Evolutionary conservation across 2,797 vertebrate genomes (phyloP), one percentile per base, ranked within the genome.

Genomic region (Centroberyx gerrardi): DNA sequence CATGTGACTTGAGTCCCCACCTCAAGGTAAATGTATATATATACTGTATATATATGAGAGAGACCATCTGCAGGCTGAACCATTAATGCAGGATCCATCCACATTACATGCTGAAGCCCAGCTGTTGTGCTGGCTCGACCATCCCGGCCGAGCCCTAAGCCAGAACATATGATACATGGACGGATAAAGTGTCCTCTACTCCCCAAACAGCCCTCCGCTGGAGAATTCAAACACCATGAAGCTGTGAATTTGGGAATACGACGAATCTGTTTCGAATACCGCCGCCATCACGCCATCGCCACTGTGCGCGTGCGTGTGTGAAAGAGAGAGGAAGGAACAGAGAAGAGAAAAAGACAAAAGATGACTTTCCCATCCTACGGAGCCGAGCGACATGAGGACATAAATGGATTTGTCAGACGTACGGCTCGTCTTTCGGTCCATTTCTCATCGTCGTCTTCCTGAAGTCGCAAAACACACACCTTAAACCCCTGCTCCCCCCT

Each of bases 361-460:
- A 81, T 72, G 56, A 73, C 55, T 88, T 87, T 90, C 67, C 79
- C 82, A 79, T 73, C 51, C 31, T 8, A 4, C 61, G 51, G 22
- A 62, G 17, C 58, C 1, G 15, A 42, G 29, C 53, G 38, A 40
- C 51, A 10, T 38, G 60, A 52, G 55, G 10, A 75, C 63, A 51
- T 13, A 83, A 82, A 77, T 78, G 48, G 70, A 68, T 87, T 80
- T 70, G 72, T 87, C 87, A 88, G 87, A 27, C 62, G 0, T 5
- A 3, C 1, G 12, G 68, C 42, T 84, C 76, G 1, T 65, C 64
- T 88, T 80, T 67, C 66, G 48, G 7, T 33, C 36, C 28, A 1
- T 76, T 80, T 84, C 75, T 73, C 87, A 81, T 53, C 63, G 8
- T 17, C 48, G 5, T 52, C 27, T 10, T 8, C 27, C 64, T 70